Evolutionary conservation across 2,797 vertebrate genomes (phyloP).

Genomic region (Yasuhikotakia modesta): DNA sequence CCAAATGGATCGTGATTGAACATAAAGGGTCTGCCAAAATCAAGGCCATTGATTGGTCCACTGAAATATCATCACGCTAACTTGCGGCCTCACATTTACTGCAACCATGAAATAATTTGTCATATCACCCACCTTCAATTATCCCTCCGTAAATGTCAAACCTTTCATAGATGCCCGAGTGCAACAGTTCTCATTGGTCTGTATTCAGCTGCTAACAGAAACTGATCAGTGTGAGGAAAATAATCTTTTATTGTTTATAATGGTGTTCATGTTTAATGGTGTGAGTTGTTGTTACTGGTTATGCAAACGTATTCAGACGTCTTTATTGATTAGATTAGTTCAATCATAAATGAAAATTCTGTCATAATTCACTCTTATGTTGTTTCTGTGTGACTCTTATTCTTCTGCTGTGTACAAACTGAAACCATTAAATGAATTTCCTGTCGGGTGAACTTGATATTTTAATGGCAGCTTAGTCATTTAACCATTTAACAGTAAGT

Average conservation of each 20-base stretch:
- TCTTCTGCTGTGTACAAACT: no score
- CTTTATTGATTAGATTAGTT: background rate
- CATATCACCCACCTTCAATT: slow-evolving; percentile 52
- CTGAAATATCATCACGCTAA: slow-evolving; percentile 46
- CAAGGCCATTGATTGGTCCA: slow-evolving; percentile 46
- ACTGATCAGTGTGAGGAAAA: slow-evolving; percentile 15
- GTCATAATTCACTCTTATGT: background rate
- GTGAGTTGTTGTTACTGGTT: background rate
- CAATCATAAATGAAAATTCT: background rate
- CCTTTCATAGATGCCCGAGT: slow-evolving; percentile 13
- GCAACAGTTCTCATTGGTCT: slow-evolving; percentile 47
- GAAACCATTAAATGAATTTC: no score
- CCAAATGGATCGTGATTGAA: slow-evolving; percentile 33
- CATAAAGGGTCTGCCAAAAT: slow-evolving; percentile 6
- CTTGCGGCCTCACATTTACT: slow-evolving; percentile 46
- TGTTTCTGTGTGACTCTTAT: background rate
- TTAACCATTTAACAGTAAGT: no score
- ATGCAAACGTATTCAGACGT: background rate
- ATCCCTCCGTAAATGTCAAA: slow-evolving; percentile 55
- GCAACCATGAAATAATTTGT: slow-evolving; percentile 32
- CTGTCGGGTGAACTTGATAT: no score
- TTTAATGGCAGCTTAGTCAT: no score
- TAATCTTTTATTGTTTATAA: background rate
- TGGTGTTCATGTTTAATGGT: background rate
- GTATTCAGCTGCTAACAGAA: slow-evolving; percentile 10